Base-by-base conservation (phyloP, 2,888 invertebrate species). In the Fissipunctia ypsillon region DNA sequence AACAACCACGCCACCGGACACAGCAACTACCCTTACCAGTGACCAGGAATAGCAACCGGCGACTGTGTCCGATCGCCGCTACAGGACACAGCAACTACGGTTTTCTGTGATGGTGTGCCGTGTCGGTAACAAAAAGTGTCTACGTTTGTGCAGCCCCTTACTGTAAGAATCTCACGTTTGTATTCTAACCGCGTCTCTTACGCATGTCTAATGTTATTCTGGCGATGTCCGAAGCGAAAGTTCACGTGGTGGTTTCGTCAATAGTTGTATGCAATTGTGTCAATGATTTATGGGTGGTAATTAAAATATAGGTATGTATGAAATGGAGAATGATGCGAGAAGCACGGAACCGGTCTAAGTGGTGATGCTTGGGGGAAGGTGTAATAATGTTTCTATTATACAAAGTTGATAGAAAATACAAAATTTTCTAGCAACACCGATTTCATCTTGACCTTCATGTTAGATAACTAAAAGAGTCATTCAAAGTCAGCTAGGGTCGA, bases 201-300 rank as follows among this genome's bases (percentile, higher is more conserved):
- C 65, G 69, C 60, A 60, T 73, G 67, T 76, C 73, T 83, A 73
- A 85, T 76, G 38, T 78, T 85, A 85, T 85, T 85, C 85, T 57
- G 61, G 35, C 28, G 69, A 70, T 77, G 85, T 83, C 19, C 85
- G 70, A 64, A 78, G 83, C 70, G 85, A 85, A 85, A 85, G 87
- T 87, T 75, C 66, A 80, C 76, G 69, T 69, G 64, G 41, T 52
- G 28, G 73, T 81, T 73, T 86, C 75, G 73, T 67, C 74, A 79
- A 50, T 73, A 59, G 41, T 74, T 48, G 31, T 54, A 19, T 80
- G 72, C 59, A 81, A 73, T 63, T 71, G 77, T 84, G 84, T 67
- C 71, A 68, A 61, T 69, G 54, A 43, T 60, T 10, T 69, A 38
- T 38, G 57, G 28, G 28, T 19, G 35, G 59, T 7, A 41, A 65